Evolutionary conservation across 2,888 invertebrate species (phyloP).

Genomic region (Xestia sexstrigata): DNA sequence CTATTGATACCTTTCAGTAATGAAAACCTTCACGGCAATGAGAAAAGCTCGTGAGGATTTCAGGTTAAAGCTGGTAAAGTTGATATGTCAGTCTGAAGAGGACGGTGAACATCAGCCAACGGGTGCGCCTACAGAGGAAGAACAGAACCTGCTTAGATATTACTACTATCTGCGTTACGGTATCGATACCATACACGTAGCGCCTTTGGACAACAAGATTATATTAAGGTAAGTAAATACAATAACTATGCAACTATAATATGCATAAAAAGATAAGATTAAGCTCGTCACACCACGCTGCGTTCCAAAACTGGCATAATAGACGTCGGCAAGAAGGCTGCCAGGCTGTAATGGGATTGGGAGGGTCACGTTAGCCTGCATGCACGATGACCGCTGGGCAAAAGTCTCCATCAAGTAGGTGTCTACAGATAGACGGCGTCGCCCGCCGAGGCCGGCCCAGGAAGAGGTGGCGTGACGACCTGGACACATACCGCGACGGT

Average conservation of each 20-base stretch:
- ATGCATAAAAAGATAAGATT: background rate
- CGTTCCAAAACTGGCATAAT: background rate
- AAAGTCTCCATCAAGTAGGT: background rate
- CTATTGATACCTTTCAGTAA: constrained; percentile 80
- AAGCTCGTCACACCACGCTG: background rate
- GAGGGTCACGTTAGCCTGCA: background rate
- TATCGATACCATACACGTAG: constrained; percentile 97
- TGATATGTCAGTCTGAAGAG: constrained; percentile 91
- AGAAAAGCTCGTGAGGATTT: constrained; percentile 95
- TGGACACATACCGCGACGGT: background rate
- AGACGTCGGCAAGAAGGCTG: background rate
- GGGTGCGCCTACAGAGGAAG: constrained; percentile 91
- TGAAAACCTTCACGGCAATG: constrained; percentile 92
- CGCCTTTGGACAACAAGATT: constrained; percentile 94
- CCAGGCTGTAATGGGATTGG: background rate
- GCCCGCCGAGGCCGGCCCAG: background rate
- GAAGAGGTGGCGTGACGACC: background rate
- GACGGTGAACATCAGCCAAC: constrained; percentile 78
- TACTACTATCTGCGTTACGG: constrained; percentile 98
- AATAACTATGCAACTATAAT: background rate
- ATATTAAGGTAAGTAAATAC: constrained; percentile 89
- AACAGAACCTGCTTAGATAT: constrained; percentile 94
- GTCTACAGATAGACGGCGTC: background rate
- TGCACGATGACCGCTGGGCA: background rate
- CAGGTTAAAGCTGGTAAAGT: constrained; percentile 94